Base-by-base conservation (phyloP, 2,888 invertebrate species). In the Bugulina stolonifera region DNA sequence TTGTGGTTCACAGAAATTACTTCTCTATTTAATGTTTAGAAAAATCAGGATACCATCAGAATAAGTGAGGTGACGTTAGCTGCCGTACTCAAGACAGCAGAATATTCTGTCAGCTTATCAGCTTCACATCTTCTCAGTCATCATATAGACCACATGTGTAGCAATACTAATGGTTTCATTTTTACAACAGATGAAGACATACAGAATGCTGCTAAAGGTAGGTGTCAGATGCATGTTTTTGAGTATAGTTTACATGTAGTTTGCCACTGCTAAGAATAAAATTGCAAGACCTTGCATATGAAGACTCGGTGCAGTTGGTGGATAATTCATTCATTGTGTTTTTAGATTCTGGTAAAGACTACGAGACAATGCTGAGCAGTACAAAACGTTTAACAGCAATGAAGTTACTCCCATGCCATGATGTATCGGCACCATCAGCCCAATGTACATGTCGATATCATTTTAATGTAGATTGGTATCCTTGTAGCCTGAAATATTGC, bases 381-480 rank as follows among this genome's bases (percentile, higher is more conserved):
- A 64, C 32, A 3, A 64, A 27, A 32, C 27, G 5, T 29, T 34
- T 64, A 64, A 64, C 27, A 32, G n/a, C 64, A 25, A 64, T 64
- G 5, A 14, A 10, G 3, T 32, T 64, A 32, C 64, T 32, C n/a
- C 29, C 10, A 10, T 64, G 64, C 32, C 10, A 27, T 27, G 5
- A 32, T 14, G 5, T n/a, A 57, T 18, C 14, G 3, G 5, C 10
- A 27, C 5, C 64, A 14, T 32, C 34, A 18, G 64, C 10, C 10
- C 64, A 27, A 10, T 64, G 64, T 34, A 32, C 34, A 34, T 64
- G 64, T 34, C 32, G 27, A 3, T 64, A 64, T 32, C 64, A 32
- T 3, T 64, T 64, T 34, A 32, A 27, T 27, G 32, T 64, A 64
- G 64, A 64, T 32, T 64, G 64, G 64, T 64, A 64, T 32, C 64